Evolutionary conservation across 1,140 invertebrate species (phyloP).

Genomic region (Meloidogyne chitwoodi): DNA sequence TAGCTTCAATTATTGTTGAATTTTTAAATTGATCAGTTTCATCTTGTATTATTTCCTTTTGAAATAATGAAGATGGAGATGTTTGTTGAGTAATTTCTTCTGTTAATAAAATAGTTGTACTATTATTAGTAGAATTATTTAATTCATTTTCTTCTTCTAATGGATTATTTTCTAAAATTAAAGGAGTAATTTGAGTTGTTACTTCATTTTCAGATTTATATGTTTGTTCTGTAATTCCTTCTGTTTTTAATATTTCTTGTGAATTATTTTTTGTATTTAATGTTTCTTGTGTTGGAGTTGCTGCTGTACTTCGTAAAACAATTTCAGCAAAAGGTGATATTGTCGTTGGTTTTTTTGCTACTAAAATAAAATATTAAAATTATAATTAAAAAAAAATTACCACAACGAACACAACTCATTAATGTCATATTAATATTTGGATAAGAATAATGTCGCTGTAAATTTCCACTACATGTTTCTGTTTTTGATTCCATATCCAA

Average conservation of each 20-base stretch:
- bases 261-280: not conserved
- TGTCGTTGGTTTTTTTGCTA: constrained; percentile 9
- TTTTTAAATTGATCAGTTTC: not conserved
- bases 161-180: too few relatives aligned
- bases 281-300: not conserved
- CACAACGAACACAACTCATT: constrained; percentile 38
- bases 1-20: not conserved
- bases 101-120: not conserved
- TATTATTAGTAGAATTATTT: not conserved
- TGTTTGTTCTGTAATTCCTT: not conserved
- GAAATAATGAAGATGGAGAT: not conserved
- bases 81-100: not conserved
- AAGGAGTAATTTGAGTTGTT: not conserved
- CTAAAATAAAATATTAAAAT: not conserved
- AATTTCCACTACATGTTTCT: constrained; percentile 31
- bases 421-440: constrained; percentile 23
- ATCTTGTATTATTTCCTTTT: not conserved
- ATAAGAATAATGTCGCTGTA: constrained; percentile 42
- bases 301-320: not conserved
- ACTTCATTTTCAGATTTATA: not conserved
- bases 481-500: constrained; percentile 26
- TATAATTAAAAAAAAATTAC: constrained; percentile 9
- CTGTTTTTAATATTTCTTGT: not conserved
- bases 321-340: not conserved
- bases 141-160: not conserved